These are phyloP conservation scores for Oscheius sp. DNA, from an alignment of 2,888 invertebrate species.

Conservation along the genomic window DNA sequence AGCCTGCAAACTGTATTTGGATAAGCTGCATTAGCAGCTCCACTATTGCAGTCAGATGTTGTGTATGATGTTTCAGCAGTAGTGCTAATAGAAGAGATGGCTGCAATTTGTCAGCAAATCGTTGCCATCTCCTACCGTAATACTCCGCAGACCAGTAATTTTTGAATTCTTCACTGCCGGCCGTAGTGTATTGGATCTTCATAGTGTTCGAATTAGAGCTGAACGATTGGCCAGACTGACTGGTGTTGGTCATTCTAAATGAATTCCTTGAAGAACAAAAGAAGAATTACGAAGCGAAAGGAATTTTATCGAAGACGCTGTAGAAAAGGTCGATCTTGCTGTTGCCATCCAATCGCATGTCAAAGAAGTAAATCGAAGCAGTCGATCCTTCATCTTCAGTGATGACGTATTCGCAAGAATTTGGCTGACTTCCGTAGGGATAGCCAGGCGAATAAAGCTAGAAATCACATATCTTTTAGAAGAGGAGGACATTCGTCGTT, in stretches of 20 bases:
- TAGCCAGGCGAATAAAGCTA: neutral
- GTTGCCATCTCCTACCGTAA: too few relatives aligned
- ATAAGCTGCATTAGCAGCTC: too few relatives aligned
- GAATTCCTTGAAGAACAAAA: neutral
- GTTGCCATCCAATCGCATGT: neutral
- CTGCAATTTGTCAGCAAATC: too few relatives aligned
- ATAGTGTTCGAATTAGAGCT: neutral
- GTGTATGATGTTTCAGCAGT: too few relatives aligned
- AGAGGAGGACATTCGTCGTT: too few relatives aligned
- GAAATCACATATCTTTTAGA: neutral
- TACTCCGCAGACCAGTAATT: too few relatives aligned
- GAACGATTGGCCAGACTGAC: neutral
- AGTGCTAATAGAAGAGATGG: too few relatives aligned
- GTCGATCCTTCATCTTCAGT: neutral
- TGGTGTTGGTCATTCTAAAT: neutral
- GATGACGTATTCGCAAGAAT: neutral
- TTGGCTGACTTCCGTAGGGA: slow-evolving; percentile 1
- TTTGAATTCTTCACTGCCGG: neutral
- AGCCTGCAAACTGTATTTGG: too few relatives aligned
- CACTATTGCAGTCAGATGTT: too few relatives aligned
- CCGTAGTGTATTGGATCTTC: neutral
- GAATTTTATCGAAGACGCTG: neutral
- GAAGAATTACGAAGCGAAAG: neutral
- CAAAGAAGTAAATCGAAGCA: neutral
- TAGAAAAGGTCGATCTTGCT: neutral